Base-by-base conservation (phyloP, 1,140 invertebrate species). In the Diorhabda elongata region DNA sequence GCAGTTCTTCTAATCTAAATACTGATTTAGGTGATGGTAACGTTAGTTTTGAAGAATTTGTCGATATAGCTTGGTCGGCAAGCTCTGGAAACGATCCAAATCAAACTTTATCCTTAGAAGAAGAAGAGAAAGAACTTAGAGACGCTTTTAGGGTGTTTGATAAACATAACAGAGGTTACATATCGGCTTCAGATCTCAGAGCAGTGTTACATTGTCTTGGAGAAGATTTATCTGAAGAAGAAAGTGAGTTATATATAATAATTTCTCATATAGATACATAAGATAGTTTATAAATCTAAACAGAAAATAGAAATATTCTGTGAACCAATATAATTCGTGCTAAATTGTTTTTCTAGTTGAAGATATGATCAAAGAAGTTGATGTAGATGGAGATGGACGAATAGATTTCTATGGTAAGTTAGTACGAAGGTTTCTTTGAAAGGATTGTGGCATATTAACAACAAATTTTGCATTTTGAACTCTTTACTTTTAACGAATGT, bases 331-430 rank as follows among this genome's bases (percentile, higher is more conserved):
- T 26, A 26, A 26, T 26, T 26, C 26, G 26, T 1, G 26, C 26
- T 26, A 26, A 26, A 66, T 73, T 68, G 7, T 71, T 75, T 72
- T 87, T 90, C 58, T 83, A 94, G 92, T 95, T 80, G 92, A 95
- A 82, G 92, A 94, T 77, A 95, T 95, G 93, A 95, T 95, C 75
- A 92, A 93, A 80, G 93, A 95, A 84, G 93, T 95, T 4, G 93
- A 95, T 80, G 92, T 94, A 8, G 92, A 95, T 79, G 92, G 93
- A 3, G 93, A 95, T 79, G 93, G 93, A 5, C 85, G 92, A 73
- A 95, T 95, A 72, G 92, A 95, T 82, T 95, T 95, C 82, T 90
- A 94, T 75, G 91, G 91, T 92, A 84, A 86, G 83, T 79, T n/a
- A 26, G 26, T 26, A 26, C 26, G 26, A 26, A 26, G 26, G 26